Conservation (phyloP, 2,113 vertebrate genomes). For the Cynocephalus volans region DNA sequence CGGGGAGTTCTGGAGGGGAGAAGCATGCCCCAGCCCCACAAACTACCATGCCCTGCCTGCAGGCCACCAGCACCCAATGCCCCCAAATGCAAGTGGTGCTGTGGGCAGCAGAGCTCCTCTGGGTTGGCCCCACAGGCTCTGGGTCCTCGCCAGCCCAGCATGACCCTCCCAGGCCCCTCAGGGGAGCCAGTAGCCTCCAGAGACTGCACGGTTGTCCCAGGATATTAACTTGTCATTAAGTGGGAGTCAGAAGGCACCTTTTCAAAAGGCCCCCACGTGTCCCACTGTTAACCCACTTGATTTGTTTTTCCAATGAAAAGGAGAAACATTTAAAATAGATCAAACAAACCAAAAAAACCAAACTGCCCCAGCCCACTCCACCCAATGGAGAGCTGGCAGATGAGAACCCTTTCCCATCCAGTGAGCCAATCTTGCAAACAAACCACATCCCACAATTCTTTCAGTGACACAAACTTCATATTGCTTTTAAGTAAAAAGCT, state of each 20-base stretch:
- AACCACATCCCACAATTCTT: background rate
- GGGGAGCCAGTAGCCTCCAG: background rate
- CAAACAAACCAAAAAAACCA: no score
- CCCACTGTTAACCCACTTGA: background rate
- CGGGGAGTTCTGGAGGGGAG: background rate
- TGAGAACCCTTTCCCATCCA: background rate
- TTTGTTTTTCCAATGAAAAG: rapidly evolving
- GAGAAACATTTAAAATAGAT: background rate
- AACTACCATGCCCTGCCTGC: background rate
- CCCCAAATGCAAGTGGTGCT: rapidly evolving
- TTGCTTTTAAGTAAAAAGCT: background rate
- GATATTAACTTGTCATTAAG: background rate
- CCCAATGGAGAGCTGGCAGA: background rate
- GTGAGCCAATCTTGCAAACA: no score
- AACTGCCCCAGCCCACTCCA: background rate
- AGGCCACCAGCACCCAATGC: background rate
- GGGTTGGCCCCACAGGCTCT: background rate
- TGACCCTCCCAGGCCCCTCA: background rate
- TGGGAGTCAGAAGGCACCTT: rapidly evolving
- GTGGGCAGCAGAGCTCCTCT: background rate
- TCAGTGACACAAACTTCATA: background rate
- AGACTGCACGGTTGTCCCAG: rapidly evolving
- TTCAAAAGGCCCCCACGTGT: background rate
- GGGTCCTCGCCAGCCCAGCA: background rate
- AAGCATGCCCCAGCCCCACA: background rate